Base-by-base conservation (phyloP, 2,888 invertebrate species). In the Bugulina stolonifera region DNA sequence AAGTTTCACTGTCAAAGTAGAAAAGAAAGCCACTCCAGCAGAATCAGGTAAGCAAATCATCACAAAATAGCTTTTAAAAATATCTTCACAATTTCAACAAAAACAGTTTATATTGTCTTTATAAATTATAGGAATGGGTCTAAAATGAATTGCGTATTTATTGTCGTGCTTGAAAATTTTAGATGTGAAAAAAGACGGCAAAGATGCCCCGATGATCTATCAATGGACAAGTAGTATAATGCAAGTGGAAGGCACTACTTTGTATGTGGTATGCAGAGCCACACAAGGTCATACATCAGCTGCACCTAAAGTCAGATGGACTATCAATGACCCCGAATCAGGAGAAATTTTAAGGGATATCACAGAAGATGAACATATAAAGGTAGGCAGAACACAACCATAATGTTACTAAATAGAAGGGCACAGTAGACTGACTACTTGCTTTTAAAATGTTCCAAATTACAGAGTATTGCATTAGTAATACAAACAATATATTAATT, bases 211-310 rank as follows among this genome's bases (percentile, higher is more conserved):
- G 18, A 27, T 14, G 29, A 64, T 64, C 25, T 64, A 64, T 64
- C 32, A 64, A 5, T 64, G 64, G 64, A 64, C 32, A 3, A 27
- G 27, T 10, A 14, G 18, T 3, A 18, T 64, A 34, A 14, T 64
- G 3, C 64, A 64, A 32, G 64, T 25, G 32, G 32, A 64, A 64
- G 64, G 64, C 29, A 64, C 22, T 3, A 25, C 64, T 10, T 10
- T 64, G 25, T 64, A 64, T n/a, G 32, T n/a, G 1, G 27, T 18
- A 32, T 64, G 64, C 64, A 27, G 64, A 64, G 64, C 64, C 29
- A 64, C 64, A 2, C 64, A 64, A 64, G 64, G 64, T 25, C 22
- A 27, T 3, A 64, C 64, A 29, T 25, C 22, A 5, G 32, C 32
- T 32, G 64, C 32, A 25, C 64, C 64, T 5, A 29, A 22, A 64